phyloP scores from a whole-genome alignment of 2,113 vertebrate species.

The Melanostigma gelatinosum region DNA sequence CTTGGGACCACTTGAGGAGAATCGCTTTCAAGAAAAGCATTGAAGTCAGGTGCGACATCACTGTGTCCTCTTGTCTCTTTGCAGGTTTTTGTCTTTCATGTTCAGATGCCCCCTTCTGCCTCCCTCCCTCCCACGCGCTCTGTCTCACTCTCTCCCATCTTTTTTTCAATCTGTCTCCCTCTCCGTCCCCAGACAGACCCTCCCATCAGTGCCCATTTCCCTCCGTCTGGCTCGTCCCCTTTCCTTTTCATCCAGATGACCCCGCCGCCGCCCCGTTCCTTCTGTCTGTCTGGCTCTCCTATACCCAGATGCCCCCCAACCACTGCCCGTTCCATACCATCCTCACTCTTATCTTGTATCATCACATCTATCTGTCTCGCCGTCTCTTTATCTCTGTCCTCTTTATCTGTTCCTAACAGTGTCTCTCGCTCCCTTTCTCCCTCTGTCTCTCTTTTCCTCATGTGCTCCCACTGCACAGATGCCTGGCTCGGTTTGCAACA shows the following conservation, averaged over 20 bases:
- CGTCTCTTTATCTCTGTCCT: constrained; percentile 43
- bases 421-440: constrained; percentile 33
- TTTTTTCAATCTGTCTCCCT: constrained; percentile 42
- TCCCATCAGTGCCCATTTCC: constrained; percentile 64
- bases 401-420: constrained; percentile 56
- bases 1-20: not conserved
- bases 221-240: constrained; percentile 71
- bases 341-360: constrained; percentile 2
- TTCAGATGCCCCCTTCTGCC: constrained; percentile 2
- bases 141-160: constrained; percentile 18
- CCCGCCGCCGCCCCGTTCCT: constrained; percentile 64
- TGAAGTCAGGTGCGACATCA: constrained; percentile 13
- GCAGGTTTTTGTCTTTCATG: constrained; percentile 22
- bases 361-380: constrained; percentile 8
- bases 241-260: constrained; percentile 74
- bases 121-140: constrained; percentile 4
- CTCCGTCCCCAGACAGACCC: constrained; percentile 60
- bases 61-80: constrained; percentile 13
- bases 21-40: not conserved
- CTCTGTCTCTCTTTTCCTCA: constrained; percentile 50
- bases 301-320: constrained; percentile 54
- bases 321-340: constrained; percentile 18
- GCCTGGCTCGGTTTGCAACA: constrained; percentile 85
- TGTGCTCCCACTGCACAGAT: constrained; percentile 83
- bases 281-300: constrained; percentile 72